Conservation (phyloP, 2,113 vertebrate genomes). For the Cyprinus carpio region DNA sequence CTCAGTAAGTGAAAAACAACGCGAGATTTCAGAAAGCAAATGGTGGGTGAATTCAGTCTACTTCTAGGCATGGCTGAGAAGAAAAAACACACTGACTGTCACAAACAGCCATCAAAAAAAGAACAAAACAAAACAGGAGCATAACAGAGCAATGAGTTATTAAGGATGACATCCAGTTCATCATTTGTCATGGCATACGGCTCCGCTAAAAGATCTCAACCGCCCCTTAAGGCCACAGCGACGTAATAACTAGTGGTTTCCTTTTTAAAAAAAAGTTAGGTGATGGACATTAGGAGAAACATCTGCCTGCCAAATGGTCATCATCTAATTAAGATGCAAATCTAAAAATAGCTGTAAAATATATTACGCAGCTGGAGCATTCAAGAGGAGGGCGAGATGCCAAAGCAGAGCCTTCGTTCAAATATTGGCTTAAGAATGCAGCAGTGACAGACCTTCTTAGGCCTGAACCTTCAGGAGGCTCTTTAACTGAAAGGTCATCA, state of each 20-base stretch:
- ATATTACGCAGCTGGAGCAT: slow-evolving; percentile 66
- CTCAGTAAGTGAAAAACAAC: slow-evolving; percentile 45
- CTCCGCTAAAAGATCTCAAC: slow-evolving; percentile 51
- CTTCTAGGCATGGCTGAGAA: slow-evolving; percentile 46
- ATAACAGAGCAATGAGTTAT: slow-evolving; percentile 13
- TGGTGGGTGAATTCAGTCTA: slow-evolving; percentile 26
- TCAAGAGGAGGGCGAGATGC: slow-evolving; percentile 62
- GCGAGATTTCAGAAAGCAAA: slow-evolving; percentile 31
- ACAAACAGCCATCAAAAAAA: slow-evolving; percentile 72
- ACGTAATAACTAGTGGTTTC: slow-evolving; percentile 57
- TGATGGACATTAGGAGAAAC: slow-evolving; percentile 42
- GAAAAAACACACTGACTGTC: slow-evolving; percentile 61
- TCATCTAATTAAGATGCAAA: slow-evolving; percentile 37
- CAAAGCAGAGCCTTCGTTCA: slow-evolving; percentile 56
- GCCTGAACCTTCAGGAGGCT: slow-evolving; percentile 96
- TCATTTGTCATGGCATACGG: slow-evolving; percentile 64
- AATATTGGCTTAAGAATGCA: slow-evolving; percentile 57
- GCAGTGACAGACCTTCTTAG: slow-evolving; percentile 68
- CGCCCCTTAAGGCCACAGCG: slow-evolving; percentile 69
- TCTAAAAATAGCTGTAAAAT: slow-evolving; percentile 63
- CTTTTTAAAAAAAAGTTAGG: background rate
- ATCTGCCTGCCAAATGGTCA: slow-evolving; percentile 41
- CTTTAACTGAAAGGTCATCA: slow-evolving; percentile 97
- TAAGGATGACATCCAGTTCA: slow-evolving; percentile 67
- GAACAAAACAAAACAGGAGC: slow-evolving; percentile 65